Conservation (phyloP, 2,113 vertebrate species). For the Rynchops niger region DNA sequence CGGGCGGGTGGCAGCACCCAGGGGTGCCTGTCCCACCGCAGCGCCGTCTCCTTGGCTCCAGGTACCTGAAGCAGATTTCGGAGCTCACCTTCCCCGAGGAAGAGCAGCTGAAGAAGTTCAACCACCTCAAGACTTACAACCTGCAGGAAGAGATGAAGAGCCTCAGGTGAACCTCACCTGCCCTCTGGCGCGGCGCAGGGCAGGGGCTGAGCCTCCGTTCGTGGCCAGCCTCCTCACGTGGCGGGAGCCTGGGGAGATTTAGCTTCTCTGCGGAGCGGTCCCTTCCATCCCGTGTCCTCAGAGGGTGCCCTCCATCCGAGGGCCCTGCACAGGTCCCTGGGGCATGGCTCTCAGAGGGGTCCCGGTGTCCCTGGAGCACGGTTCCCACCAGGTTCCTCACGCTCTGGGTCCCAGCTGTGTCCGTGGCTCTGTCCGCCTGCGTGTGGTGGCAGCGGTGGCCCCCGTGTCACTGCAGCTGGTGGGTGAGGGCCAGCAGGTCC, state of each 20-base stretch:
- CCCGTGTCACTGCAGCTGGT: not conserved
- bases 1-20: not conserved
- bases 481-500: not conserved
- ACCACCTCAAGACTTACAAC: constrained; percentile 79
- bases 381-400: not conserved
- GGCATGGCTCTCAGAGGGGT: rapidly evolving
- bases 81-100: constrained; percentile 80
- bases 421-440: not conserved
- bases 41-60: not conserved
- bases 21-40: rapidly evolving
- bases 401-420: not conserved
- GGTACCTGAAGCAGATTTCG: constrained; percentile 89
- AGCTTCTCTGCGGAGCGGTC: rapidly evolving
- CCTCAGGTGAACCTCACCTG: constrained; percentile 77
- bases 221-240: rapidly evolving
- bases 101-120: constrained; percentile 78
- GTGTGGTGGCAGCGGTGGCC: rapidly evolving
- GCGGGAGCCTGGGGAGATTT: rapidly evolving
- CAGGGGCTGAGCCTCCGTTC: not conserved
- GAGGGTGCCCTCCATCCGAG: not conserved
- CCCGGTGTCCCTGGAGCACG: not conserved
- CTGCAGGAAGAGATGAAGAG: constrained; percentile 84
- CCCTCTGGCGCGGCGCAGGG: rapidly evolving
- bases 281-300: not conserved
- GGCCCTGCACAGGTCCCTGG: not conserved